Evolutionary conservation across 1,140 invertebrate genomes (phyloP).

Genomic region (Drosophila ambigua): DNA sequence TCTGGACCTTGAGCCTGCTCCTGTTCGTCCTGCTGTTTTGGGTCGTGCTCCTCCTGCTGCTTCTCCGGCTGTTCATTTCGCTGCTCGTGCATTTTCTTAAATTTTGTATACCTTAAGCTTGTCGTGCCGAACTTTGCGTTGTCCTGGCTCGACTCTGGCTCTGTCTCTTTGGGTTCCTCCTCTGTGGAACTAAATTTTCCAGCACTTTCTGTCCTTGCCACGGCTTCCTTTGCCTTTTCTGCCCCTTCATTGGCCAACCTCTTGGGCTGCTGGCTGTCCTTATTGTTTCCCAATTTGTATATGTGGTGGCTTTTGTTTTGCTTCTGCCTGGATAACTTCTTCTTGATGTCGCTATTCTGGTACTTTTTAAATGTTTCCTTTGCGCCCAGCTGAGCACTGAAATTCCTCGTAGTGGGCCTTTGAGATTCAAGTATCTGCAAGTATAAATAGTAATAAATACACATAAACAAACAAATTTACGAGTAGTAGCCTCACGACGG

Average conservation of each 20-base stretch:
- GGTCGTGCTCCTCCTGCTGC: constrained; percentile 15
- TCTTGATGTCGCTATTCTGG: constrained; percentile 33
- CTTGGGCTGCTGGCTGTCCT: constrained; percentile 29
- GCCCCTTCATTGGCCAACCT: constrained; percentile 30
- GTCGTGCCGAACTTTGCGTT: constrained; percentile 62
- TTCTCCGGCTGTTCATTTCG: constrained; percentile 56
- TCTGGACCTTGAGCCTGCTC: constrained; percentile 28
- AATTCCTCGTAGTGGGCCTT: constrained; percentile 69
- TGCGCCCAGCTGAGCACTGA: constrained; percentile 65
- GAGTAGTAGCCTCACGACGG: too few species aligned
- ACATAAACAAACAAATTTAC: neutral
- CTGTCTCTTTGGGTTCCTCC: neutral
- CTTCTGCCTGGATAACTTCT: constrained; percentile 24
- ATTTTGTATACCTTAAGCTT: constrained; percentile 76
- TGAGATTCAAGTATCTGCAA: constrained; percentile 78
- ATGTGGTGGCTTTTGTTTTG: constrained; percentile 59
- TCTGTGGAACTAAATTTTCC: constrained; percentile 27
- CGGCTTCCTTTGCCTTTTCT: constrained; percentile 8
- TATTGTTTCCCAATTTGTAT: constrained; percentile 76
- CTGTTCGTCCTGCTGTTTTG: constrained; percentile 14
- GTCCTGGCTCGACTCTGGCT: constrained; percentile 1
- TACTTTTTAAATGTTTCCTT: constrained; percentile 50
- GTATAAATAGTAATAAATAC: constrained; percentile 9
- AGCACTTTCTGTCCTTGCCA: neutral
- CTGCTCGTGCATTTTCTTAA: constrained; percentile 68